Percentiles rank a stretch among this genome's conserved stretches.
phyloP scores from a whole-genome alignment of 2,797 vertebrate species.

The Enteromius thamalakanensis region DNA sequence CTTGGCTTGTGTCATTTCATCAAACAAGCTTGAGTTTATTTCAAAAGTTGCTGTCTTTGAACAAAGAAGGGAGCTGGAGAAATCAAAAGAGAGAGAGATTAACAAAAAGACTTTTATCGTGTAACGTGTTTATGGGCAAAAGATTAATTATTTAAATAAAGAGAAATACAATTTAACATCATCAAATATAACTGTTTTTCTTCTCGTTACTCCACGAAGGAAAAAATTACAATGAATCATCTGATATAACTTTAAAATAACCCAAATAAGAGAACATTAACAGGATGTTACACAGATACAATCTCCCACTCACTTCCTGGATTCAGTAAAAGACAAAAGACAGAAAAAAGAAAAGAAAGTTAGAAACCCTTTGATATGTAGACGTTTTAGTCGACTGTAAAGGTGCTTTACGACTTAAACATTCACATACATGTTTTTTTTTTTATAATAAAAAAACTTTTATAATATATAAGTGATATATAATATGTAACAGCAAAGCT shows the following conservation, averaged over 20 bases:
- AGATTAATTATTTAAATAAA: neutral
- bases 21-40: constrained; percentile 59
- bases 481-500: neutral
- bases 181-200: neutral
- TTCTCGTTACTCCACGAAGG: neutral
- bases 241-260: neutral
- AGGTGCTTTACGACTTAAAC: neutral
- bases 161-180: neutral
- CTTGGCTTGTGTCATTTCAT: constrained; percentile 58
- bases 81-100: neutral
- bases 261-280: neutral
- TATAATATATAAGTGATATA: neutral
- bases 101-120: neutral
- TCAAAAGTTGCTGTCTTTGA: constrained; percentile 39
- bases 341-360: neutral
- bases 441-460: neutral
- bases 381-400: neutral
- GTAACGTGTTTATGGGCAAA: neutral
- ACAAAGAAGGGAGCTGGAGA: constrained; percentile 65
- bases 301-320: constrained; percentile 6
- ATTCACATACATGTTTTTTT: too few relatives aligned
- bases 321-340: neutral
- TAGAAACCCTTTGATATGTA: neutral
- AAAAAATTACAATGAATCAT: neutral
- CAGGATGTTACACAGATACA: neutral